Conservation (phyloP, 1,140 invertebrate genomes). For the Drosophila kepulauana region DNA sequence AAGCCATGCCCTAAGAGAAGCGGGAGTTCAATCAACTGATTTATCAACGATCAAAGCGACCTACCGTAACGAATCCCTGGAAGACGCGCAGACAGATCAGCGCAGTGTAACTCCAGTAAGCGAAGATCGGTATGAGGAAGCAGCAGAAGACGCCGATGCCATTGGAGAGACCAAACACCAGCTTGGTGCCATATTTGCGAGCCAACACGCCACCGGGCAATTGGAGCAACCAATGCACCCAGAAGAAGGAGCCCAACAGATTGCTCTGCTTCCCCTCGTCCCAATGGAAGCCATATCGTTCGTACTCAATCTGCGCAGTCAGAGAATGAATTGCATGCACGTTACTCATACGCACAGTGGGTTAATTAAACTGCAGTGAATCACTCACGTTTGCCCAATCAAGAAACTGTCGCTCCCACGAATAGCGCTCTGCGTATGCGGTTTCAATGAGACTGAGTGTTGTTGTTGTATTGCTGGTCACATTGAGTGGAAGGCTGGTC, state of each 20-base stretch:
- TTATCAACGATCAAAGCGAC: conserved; percentile 60
- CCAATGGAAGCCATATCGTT: conserved; percentile 87
- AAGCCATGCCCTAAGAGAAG: conserved; percentile 89
- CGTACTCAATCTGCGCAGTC: conserved; percentile 69
- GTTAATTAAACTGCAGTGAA: neutral
- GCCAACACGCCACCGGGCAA: conserved; percentile 91
- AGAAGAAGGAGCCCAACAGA: conserved; percentile 91
- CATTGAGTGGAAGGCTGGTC: neutral
- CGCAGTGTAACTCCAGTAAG: conserved; percentile 87
- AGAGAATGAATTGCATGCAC: neutral
- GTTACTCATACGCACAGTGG: conserved; percentile 6
- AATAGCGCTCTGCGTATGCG: conserved; percentile 51
- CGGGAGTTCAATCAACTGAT: neutral
- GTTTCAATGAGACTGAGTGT: conserved; percentile 9
- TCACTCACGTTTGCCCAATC: conserved; percentile 70
- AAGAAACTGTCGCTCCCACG: conserved; percentile 68
- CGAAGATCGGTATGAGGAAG: conserved; percentile 89
- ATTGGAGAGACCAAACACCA: conserved; percentile 90
- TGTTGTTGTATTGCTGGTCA: neutral
- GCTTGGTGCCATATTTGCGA: conserved; percentile 89
- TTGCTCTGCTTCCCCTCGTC: conserved; percentile 89
- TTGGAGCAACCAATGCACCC: conserved; percentile 90
- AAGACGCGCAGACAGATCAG: conserved; percentile 89
- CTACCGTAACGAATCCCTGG: conserved; percentile 91
- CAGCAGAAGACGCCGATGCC: conserved; percentile 89